A percentile compares a stretch with the other conserved stretches of the same genome.
Conservation (phyloP, 2,113 vertebrate genomes). For the Phalacrocorax aristotelis region DNA sequence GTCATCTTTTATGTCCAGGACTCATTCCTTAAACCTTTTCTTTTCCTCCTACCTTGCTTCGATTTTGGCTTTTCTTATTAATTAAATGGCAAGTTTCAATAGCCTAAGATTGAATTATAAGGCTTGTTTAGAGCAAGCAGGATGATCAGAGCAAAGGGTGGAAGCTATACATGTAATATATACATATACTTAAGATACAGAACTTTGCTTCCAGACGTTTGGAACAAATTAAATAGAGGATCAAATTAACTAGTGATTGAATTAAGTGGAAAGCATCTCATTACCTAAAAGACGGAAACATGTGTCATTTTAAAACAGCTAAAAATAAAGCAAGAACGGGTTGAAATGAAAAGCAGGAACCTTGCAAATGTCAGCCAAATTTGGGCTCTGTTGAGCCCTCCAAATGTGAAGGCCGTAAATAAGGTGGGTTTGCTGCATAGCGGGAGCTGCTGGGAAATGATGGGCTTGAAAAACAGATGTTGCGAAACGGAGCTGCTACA, state of each 20-base stretch:
- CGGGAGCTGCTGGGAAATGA: neutral
- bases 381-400: conserved; percentile 15
- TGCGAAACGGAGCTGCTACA: neutral
- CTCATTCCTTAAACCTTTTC: neutral
- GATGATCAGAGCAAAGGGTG: conserved; percentile 35
- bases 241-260: conserved; percentile 68
- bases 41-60: neutral
- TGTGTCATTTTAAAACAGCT: conserved; percentile 64
- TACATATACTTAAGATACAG: conserved; percentile 14
- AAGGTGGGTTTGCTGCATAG: neutral
- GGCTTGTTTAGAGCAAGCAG: conserved; percentile 32
- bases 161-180: conserved; percentile 33
- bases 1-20: neutral
- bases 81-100: conserved; percentile 56
- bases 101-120: conserved; percentile 51
- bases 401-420: conserved; percentile 20
- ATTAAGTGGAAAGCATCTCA: conserved; percentile 70
- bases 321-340: conserved; percentile 69
- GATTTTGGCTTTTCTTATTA: conserved; percentile 31
- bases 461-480: conserved; percentile 29
- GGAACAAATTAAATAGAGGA: conserved; percentile 67
- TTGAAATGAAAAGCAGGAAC: conserved; percentile 61
- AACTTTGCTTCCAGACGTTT: conserved; percentile 58
- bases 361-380: conserved; percentile 46
- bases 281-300: conserved; percentile 67